Evolutionary conservation across 2,797 vertebrate genomes (phyloP), one percentile per base, ranked within the genome.

Genomic region (Lycodopsis pacificus): DNA sequence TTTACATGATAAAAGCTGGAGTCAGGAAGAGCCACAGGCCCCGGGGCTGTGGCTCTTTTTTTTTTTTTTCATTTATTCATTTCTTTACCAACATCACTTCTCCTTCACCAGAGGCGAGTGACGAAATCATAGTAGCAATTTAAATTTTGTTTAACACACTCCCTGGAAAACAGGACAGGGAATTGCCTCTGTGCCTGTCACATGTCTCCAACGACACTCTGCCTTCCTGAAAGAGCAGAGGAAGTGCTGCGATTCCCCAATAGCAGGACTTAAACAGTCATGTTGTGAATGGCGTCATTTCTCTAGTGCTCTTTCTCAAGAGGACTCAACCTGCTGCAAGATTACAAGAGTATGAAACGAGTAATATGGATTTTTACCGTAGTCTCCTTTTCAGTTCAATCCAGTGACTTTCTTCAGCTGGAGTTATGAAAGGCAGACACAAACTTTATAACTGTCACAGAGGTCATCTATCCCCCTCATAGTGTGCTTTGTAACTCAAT

Each of bases 1-100:
- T 97, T 98, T 97, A 96, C 96, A 97, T 97, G 96, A 97, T 96
- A 97, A 97, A 97, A 94, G 96, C 95, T 62, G 84, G 92, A 92
- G 92, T 90, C 91, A 90, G 81, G 86, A 90, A 89, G 90, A 94
- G 86, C 84, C 83, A 77, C 86, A 59, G 76, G 71, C 83, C 74
- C 62, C 3, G 4, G 30, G 58, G 84, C 64, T 72, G 34, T 6
- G 25, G 25, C 25, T 25, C 13, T 22, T 53, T 49, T 62, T 72
- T 65, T 73, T 65, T 76, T 72, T 67, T 68, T 51, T 15, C 84
- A 89, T 93, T 90, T 90, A 94, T 95, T 94, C 84, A 88, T 92
- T 93, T 93, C 87, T 94, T 93, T 90, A 91, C 88, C 77, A 85
- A 92, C 86, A 93, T 92, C 82, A 88, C 89, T 77, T 86, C 88